Evolutionary conservation across 2,113 vertebrate species (phyloP).

Genomic region (Sisor rabdophorus): DNA sequence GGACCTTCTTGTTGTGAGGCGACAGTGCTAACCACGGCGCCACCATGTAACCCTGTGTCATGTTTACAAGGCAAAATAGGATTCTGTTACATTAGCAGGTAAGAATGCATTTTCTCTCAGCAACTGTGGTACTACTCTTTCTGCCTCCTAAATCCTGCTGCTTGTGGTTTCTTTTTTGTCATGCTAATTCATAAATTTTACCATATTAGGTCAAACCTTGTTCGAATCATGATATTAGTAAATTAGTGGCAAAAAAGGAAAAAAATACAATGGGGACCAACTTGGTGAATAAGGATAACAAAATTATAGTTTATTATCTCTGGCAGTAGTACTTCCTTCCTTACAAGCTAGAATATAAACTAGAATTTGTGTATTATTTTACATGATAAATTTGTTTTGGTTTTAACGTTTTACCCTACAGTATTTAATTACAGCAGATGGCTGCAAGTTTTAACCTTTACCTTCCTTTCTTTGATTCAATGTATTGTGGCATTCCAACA

Average conservation of each 20-base stretch:
- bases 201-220: not conserved
- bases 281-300: not conserved
- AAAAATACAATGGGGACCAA: not conserved
- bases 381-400: not conserved
- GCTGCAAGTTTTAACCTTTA: not conserved
- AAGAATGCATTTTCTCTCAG: constrained; percentile 1
- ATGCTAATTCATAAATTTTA: not conserved
- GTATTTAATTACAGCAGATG: too few species aligned
- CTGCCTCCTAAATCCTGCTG: not conserved
- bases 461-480: not conserved
- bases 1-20: too few species aligned
- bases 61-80: not conserved
- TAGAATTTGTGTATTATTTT: not conserved
- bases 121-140: not conserved
- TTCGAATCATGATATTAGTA: not conserved
- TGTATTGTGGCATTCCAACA: not conserved
- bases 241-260: too few species aligned
- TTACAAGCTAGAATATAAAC: not conserved
- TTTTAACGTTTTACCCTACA: not conserved
- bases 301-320: not conserved
- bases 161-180: not conserved
- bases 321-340: not conserved
- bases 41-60: not conserved
- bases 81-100: constrained; percentile 4
- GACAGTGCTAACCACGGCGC: too few species aligned